phyloP scores from a whole-genome alignment of 2,888 invertebrate genomes.

The Trichacis sp. region DNA sequence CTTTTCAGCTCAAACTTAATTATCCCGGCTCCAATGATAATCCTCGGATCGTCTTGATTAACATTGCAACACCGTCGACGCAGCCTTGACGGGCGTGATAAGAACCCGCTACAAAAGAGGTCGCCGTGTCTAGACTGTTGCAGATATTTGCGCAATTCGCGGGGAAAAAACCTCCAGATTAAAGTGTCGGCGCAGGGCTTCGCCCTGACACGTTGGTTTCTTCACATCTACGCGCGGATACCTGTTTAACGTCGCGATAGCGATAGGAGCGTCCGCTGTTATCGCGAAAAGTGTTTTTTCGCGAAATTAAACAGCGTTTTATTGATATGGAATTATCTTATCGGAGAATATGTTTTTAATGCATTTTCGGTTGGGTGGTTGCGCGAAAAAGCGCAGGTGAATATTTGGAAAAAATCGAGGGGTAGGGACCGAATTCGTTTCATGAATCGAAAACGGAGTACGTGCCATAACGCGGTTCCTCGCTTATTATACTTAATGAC shows the following conservation, averaged over 20 bases:
- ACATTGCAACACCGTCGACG: slow-evolving; percentile 31
- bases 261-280: not conserved
- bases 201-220: slow-evolving; percentile 27
- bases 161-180: slow-evolving; percentile 58
- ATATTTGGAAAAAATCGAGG: too few relatives aligned
- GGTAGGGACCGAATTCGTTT: slow-evolving; percentile 2
- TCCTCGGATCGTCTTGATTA: slow-evolving; percentile 30
- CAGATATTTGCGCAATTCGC: slow-evolving; percentile 58
- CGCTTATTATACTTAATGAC: slow-evolving; percentile 41
- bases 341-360: too few relatives aligned
- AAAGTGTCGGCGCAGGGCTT: slow-evolving; percentile 41
- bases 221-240: slow-evolving; percentile 16
- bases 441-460: slow-evolving; percentile 34
- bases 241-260: slow-evolving; percentile 8
- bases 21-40: slow-evolving; percentile 1
- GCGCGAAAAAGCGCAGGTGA: too few relatives aligned
- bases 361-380: too few relatives aligned
- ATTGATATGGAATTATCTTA: too few relatives aligned
- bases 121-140: slow-evolving; percentile 40
- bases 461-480: slow-evolving; percentile 31
- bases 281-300: not conserved
- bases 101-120: slow-evolving; percentile 39
- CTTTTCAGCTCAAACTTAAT: not conserved
- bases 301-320: too few relatives aligned
- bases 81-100: slow-evolving; percentile 38